phyloP scores from a whole-genome alignment of 2,797 vertebrate genomes.

The Garrulus glandarius region DNA sequence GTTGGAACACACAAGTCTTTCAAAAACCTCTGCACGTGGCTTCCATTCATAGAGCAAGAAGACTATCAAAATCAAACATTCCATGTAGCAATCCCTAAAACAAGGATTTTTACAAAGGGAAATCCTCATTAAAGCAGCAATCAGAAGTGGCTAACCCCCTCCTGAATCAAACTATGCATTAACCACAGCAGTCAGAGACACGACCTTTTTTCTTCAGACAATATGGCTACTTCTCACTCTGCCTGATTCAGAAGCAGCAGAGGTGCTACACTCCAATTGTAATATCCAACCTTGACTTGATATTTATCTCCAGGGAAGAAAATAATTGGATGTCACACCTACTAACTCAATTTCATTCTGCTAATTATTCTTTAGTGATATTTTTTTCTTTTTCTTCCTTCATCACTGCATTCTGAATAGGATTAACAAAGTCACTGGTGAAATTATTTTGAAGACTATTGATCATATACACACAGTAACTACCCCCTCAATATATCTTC shows the following conservation, averaged over 20 bases:
- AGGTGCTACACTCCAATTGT: slow-evolving; percentile 44
- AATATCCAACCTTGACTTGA: slow-evolving; percentile 63
- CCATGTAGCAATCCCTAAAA: not conserved
- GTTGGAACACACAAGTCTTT: not conserved
- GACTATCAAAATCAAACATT: not conserved
- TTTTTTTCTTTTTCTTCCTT: slow-evolving; percentile 45
- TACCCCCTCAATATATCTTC: not conserved
- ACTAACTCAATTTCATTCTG: slow-evolving; percentile 79
- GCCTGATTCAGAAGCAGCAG: slow-evolving; percentile 1
- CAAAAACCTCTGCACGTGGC: not conserved
- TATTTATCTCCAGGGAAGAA: slow-evolving; percentile 76
- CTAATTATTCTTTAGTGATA: slow-evolving; percentile 78
- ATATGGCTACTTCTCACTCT: not conserved
- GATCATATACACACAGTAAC: slow-evolving; percentile 51
- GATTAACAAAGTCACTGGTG: slow-evolving; percentile 68
- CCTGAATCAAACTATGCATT: not conserved
- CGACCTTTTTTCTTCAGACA: not conserved
- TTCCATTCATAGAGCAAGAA: not conserved
- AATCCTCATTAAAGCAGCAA: not conserved
- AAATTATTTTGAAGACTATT: slow-evolving; percentile 70
- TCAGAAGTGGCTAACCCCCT: not conserved
- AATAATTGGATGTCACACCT: slow-evolving; percentile 84
- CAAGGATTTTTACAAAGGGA: not conserved
- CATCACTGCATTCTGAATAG: slow-evolving; percentile 63
- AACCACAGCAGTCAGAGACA: not conserved